phyloP scores from a whole-genome alignment of 1,140 invertebrate genomes.

The Palaemon carinicauda region DNA sequence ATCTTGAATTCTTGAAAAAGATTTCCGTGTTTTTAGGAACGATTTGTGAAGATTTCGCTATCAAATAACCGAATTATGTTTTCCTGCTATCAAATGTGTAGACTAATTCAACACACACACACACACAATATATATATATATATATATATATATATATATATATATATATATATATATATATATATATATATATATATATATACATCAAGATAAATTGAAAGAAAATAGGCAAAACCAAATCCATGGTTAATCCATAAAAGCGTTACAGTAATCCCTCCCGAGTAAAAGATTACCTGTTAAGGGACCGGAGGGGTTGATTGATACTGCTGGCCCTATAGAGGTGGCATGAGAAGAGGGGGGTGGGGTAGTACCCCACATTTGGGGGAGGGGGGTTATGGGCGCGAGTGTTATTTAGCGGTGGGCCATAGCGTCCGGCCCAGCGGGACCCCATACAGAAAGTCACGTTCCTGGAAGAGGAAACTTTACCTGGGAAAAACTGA shows the following conservation, averaged over 20 bases:
- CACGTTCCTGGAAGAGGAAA: neutral
- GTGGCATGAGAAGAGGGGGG: neutral
- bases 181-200: neutral
- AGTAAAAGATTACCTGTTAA: neutral
- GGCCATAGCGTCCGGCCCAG: neutral
- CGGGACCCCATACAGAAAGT: neutral
- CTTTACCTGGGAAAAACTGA: neutral
- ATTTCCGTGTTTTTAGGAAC: no score
- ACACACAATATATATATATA: no score
- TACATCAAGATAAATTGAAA: no score
- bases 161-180: neutral
- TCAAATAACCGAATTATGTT: no score
- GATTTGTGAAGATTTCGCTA: no score
- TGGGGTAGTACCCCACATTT: no score
- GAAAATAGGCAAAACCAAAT: no score
- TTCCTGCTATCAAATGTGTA: no score
- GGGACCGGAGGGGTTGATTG: no score
- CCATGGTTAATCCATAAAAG: neutral
- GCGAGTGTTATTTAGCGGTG: neutral
- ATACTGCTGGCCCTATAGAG: neutral
- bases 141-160: no score
- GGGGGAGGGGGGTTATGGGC: neutral
- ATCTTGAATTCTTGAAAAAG: no score
- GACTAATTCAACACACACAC: no score
- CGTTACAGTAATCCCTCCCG: neutral